Evolutionary conservation across 1,140 invertebrate genomes (phyloP), one percentile per base, ranked within the genome.

Genomic region (Leptinotarsa undecemlineata): DNA sequence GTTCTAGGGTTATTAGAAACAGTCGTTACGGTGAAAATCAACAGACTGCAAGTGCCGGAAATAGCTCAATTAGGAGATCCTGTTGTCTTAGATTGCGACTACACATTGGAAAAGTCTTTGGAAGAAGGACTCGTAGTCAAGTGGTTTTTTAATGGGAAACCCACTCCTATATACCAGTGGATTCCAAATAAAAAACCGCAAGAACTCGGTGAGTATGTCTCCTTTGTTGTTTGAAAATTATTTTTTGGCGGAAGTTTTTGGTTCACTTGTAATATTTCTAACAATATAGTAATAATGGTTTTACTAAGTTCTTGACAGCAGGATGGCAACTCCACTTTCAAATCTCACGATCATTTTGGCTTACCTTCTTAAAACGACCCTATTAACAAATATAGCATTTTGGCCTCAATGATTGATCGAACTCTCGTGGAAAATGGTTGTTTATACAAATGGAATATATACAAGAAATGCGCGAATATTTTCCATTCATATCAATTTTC

Each of bases 1-100:
- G 33, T 57, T 57, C 17, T 57, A 57, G 51, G 51, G 4, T 57
- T 57, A 57, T 57, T 73, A n/a, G 66, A 62, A 17, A 57, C 26
- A 6, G 42, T 42, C 20, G 62, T 20, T 15, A 75, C 76, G 64
- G 86, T 89, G 23, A 89, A 90, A 81, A 93, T 94, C 84, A 90
- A 89, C 57, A 88, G 88, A 72, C 85, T 94, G 48, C 86, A 87
- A 74, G 91, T 94, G 68, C 93, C 93, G 68, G 86, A 88, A 80
- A 87, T 91, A 70, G 89, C 93, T 19, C 88, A 88, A 75, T 91
- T 91, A 77, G 92, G 91, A 62, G 89, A 89, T 68, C 86, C 89
- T n/a, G 89, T 91, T 3, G 86, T 94, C 42, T 85, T 95, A 74
- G 93, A 94, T 84, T 95, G 93, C 87, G 90, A 92, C 82, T 94